A percentile compares a stretch with the other conserved stretches of the same genome.
These are phyloP conservation scores for Halichoerus grypus DNA, from an alignment of 2,113 vertebrate species.

Conservation along the genomic window DNA sequence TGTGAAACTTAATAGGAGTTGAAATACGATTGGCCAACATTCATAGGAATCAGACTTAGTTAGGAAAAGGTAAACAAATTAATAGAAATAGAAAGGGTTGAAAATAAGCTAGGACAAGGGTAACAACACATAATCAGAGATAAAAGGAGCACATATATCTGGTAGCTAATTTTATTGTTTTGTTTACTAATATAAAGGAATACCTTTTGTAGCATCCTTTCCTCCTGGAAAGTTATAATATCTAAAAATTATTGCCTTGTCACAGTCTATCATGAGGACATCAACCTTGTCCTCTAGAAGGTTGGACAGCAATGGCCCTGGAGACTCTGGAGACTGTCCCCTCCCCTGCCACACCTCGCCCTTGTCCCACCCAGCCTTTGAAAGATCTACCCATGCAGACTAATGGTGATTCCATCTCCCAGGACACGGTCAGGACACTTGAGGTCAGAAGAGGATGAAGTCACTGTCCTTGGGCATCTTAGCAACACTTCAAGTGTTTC, in stretches of 20 bases:
- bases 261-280: not conserved
- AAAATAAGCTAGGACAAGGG: not conserved
- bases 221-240: not conserved
- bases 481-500: not conserved
- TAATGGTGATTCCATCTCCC: not conserved
- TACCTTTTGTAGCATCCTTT: not conserved
- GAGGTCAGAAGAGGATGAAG: not conserved
- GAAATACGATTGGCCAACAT: not conserved
- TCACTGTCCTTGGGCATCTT: not conserved
- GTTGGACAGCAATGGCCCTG: not conserved
- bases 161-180: not conserved
- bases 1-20: not conserved
- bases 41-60: not conserved
- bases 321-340: not conserved
- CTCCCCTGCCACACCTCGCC: not conserved
- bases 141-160: not conserved
- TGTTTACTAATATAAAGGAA: not conserved
- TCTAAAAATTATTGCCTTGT: not conserved
- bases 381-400: not conserved
- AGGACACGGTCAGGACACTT: not conserved
- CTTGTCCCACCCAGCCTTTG: not conserved
- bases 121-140: not conserved
- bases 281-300: not conserved
- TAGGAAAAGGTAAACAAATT: not conserved
- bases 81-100: not conserved